Evolutionary conservation across 2,888 invertebrate species (phyloP).

Genomic region (Pediacus dermestoides): DNA sequence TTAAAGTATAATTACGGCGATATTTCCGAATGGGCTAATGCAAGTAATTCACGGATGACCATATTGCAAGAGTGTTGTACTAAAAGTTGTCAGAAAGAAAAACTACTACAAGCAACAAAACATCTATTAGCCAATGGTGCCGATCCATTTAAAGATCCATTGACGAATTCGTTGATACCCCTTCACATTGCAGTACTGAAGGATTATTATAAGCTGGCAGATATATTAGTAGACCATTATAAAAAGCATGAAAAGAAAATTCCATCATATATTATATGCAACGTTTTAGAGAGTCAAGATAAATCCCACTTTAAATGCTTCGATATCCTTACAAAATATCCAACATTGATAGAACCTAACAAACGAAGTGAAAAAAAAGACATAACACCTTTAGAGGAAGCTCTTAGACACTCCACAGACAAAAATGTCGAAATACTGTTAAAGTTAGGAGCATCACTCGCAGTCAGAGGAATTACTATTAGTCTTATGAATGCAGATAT

Average conservation of each 20-base stretch:
- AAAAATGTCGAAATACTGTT: slow-evolving; percentile 63
- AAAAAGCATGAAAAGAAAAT: slow-evolving; percentile 20
- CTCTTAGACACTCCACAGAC: slow-evolving; percentile 65
- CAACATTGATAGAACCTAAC: slow-evolving; percentile 48
- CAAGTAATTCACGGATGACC: slow-evolving; percentile 43
- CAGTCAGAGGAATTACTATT: slow-evolving; percentile 67
- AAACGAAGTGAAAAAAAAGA: slow-evolving; percentile 32
- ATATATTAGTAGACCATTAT: slow-evolving; percentile 53
- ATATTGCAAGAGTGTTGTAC: slow-evolving; percentile 47
- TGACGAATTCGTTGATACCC: slow-evolving; percentile 53
- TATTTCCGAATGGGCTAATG: slow-evolving; percentile 20
- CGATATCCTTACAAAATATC: slow-evolving; percentile 39
- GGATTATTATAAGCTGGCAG: slow-evolving; percentile 56
- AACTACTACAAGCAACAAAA: slow-evolving; percentile 54
- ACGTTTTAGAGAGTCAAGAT: slow-evolving; percentile 31
- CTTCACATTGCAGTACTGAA: slow-evolving; percentile 61
- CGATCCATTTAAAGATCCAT: slow-evolving; percentile 53
- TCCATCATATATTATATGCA: slow-evolving; percentile 48
- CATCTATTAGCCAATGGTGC: slow-evolving; percentile 53
- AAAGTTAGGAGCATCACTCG: slow-evolving; percentile 69
- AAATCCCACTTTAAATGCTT: slow-evolving; percentile 19
- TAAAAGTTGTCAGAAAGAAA: no score
- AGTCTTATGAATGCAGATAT: slow-evolving; percentile 67
- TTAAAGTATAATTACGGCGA: no score
- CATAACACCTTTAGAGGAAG: slow-evolving; percentile 61